These are phyloP conservation scores for Apamea anceps DNA, from an alignment of 2,888 invertebrate genomes.

Conservation along the genomic window DNA sequence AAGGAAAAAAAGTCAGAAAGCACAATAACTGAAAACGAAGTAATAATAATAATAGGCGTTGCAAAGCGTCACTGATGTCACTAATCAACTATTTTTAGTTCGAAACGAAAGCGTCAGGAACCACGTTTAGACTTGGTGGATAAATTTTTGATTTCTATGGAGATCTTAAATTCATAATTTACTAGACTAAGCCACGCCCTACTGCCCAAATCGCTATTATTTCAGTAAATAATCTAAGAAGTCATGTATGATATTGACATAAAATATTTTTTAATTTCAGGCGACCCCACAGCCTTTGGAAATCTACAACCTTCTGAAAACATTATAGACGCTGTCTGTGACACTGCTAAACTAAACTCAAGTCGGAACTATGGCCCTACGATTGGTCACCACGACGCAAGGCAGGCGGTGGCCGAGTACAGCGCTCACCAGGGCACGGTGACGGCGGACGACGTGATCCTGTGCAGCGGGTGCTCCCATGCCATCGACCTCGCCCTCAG, in stretches of 20 bases:
- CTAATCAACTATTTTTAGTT: neutral
- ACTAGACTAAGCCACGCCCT: neutral
- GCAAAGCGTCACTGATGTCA: neutral
- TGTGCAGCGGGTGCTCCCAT: conserved; percentile 98
- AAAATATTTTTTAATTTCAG: conserved; percentile 84
- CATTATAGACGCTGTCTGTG: conserved; percentile 94
- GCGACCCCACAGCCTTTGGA: conserved; percentile 98
- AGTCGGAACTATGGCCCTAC: conserved; percentile 97
- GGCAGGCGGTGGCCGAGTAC: conserved; percentile 96
- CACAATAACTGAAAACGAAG: too few relatives aligned
- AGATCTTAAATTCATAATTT: neutral
- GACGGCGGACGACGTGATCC: conserved; percentile 93
- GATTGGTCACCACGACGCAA: conserved; percentile 93
- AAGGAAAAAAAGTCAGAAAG: too few relatives aligned
- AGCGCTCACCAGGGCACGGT: conserved; percentile 91
- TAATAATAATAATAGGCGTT: too few relatives aligned
- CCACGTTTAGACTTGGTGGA: neutral
- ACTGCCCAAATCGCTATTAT: neutral
- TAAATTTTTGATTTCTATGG: neutral
- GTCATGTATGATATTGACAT: neutral
- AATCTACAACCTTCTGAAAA: conserved; percentile 95
- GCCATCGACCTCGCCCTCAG: conserved; percentile 97
- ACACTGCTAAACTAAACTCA: conserved; percentile 91
- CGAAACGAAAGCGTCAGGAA: neutral
- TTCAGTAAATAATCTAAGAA: neutral